Evolutionary conservation across 2,797 vertebrate species (phyloP).

Genomic region (Characodon lateralis): DNA sequence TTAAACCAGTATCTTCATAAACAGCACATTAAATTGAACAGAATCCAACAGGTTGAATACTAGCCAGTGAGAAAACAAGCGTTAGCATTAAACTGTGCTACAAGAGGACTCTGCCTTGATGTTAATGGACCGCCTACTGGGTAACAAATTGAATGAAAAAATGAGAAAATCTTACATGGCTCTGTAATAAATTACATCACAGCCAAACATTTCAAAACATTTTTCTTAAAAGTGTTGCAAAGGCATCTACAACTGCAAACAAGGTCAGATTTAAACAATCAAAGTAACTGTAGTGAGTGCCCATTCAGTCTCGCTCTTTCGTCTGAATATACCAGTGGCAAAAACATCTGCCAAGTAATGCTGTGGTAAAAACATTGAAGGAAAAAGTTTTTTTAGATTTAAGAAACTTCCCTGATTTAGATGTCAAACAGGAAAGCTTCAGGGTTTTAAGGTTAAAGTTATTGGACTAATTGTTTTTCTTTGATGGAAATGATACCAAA

Average conservation of each 20-base stretch:
- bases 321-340: neutral
- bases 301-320: neutral
- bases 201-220: neutral
- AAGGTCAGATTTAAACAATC: neutral
- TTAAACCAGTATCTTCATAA: no score
- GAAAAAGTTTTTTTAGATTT: neutral
- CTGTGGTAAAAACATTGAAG: neutral
- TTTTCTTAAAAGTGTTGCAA: neutral
- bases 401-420: neutral
- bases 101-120: neutral
- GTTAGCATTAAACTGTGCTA: neutral
- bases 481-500: neutral
- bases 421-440: neutral
- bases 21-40: neutral
- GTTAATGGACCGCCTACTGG: constrained; percentile 3
- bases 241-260: neutral
- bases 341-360: neutral
- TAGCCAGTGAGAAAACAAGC: neutral
- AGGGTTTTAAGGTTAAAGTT: neutral
- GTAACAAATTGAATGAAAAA: neutral
- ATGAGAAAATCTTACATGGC: neutral
- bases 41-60: neutral
- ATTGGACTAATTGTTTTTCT: neutral
- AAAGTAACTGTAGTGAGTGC: neutral
- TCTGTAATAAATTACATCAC: neutral